Conservation (phyloP, 2,888 invertebrate genomes). For the Tenthredo scrophulariae region DNA sequence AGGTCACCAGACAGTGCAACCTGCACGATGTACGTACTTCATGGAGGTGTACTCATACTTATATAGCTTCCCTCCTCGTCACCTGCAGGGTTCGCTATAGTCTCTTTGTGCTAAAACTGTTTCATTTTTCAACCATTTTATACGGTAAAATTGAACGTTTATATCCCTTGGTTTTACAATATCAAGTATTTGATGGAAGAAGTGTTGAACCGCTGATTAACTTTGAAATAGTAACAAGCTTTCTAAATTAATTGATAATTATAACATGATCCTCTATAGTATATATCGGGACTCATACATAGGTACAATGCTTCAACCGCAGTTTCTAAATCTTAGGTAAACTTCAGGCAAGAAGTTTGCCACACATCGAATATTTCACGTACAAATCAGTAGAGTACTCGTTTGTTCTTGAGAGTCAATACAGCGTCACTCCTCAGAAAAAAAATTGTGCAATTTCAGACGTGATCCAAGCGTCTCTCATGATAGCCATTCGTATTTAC, state of each 20-base stretch:
- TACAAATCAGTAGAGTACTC: background rate
- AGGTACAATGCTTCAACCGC: background rate
- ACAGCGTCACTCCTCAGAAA: slow-evolving; percentile 20
- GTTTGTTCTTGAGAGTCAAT: slow-evolving; percentile 18
- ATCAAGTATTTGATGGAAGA: background rate
- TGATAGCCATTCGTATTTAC: slow-evolving; percentile 19
- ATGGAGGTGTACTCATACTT: slow-evolving; percentile 23
- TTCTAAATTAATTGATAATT: background rate
- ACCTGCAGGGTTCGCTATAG: slow-evolving; percentile 35
- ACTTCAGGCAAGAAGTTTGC: background rate
- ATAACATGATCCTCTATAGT: background rate
- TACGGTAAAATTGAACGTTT: background rate
- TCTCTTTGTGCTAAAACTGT: background rate
- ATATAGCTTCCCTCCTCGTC: background rate
- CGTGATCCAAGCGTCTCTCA: background rate
- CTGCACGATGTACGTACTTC: slow-evolving; percentile 34
- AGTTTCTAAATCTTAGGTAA: background rate
- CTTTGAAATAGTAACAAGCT: background rate
- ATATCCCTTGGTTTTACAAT: background rate
- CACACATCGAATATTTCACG: background rate
- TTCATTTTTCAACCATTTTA: slow-evolving; percentile 8
- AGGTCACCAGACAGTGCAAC: slow-evolving; percentile 67
- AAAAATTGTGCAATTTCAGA: slow-evolving; percentile 32
- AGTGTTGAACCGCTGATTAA: background rate
- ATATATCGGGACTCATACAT: background rate